These are phyloP conservation scores for Phaethon lepturus DNA, from an alignment of 2,113 vertebrate genomes.

Conservation along the genomic window DNA sequence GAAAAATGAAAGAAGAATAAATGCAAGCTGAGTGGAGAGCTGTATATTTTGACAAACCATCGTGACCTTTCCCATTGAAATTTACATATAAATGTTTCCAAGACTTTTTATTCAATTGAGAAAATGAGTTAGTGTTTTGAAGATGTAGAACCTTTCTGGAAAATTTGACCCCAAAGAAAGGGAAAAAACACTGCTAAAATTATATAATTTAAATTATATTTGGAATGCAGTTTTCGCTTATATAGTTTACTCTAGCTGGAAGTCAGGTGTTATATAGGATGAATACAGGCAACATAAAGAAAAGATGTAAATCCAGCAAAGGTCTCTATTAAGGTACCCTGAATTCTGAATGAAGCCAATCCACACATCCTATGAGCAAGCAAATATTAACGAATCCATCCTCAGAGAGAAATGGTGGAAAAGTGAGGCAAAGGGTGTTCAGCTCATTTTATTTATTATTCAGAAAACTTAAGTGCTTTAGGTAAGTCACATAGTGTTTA, in stretches of 20 bases:
- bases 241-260: neutral
- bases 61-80: slow-evolving; percentile 31
- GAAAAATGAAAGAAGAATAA: neutral
- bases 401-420: neutral
- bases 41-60: neutral
- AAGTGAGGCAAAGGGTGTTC: neutral
- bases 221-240: neutral
- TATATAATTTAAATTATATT: neutral
- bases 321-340: neutral
- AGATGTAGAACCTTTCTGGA: neutral
- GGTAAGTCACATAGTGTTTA: neutral
- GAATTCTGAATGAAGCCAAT: neutral
- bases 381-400: neutral
- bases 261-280: neutral
- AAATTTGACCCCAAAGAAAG: neutral
- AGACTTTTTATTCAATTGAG: neutral
- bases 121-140: slow-evolving; percentile 5
- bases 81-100: neutral
- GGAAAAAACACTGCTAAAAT: neutral
- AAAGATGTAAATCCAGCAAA: neutral
- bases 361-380: rapidly evolving
- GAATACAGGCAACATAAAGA: neutral
- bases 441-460: neutral
- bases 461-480: neutral
- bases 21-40: neutral